Evolutionary conservation across 1,140 invertebrate species (phyloP).

Genomic region (Aphaenogaster floridana): DNA sequence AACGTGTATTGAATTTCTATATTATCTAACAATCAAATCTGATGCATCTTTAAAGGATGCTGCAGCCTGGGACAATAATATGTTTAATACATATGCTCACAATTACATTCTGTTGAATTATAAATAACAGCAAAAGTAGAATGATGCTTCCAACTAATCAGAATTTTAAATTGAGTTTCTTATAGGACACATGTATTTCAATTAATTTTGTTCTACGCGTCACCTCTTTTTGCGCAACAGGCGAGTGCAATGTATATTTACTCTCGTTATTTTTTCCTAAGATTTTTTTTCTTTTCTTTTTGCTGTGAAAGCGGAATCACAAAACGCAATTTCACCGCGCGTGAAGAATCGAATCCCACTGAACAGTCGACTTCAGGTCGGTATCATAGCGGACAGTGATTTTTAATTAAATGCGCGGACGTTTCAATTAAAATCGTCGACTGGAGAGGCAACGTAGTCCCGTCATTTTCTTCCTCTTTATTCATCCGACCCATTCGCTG

Average conservation of each 20-base stretch:
- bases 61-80: background rate
- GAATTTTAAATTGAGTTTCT: conserved; percentile 18
- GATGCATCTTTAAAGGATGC: background rate
- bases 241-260: background rate
- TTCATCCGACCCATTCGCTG: background rate
- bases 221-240: conserved; percentile 35
- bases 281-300: background rate
- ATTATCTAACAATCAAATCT: background rate
- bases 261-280: background rate
- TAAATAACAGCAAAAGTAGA: background rate
- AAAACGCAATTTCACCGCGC: conserved; percentile 22
- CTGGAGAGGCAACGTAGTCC: conserved; percentile 50
- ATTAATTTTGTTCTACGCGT: conserved; percentile 20
- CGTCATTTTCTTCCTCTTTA: conserved; percentile 16
- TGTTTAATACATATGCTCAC: background rate
- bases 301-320: conserved; percentile 2
- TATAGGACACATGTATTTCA: background rate
- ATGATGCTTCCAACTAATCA: background rate
- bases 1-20: background rate
- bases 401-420: conserved; percentile 76
- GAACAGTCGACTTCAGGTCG: conserved; percentile 42
- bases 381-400: conserved; percentile 66
- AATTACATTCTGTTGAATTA: conserved; percentile 8
- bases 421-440: conserved; percentile 74
- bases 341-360: background rate